Base-by-base conservation (phyloP, 2,888 invertebrate genomes). In the Coleophora deauratella region DNA sequence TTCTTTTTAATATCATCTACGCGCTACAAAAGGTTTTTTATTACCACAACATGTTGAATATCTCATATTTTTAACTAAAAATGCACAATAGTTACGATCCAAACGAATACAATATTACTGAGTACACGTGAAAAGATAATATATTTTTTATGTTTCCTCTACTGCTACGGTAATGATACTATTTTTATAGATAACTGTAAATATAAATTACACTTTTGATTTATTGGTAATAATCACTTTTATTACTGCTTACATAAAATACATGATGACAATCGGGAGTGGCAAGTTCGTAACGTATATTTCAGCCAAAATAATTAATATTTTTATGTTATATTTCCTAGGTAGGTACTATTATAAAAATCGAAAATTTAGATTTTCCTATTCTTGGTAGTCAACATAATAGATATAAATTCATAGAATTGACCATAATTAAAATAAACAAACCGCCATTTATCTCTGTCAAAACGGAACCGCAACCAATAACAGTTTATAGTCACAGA, bases 51-150 rank as follows among this genome's bases (percentile, higher is more conserved):
- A n/a, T n/a, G n/a, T n/a, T n/a, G n/a, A n/a, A n/a, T n/a, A n/a
- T n/a, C n/a, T n/a, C n/a, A n/a, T n/a, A n/a, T n/a, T n/a, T n/a
- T n/a, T n/a, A n/a, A n/a, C n/a, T n/a, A n/a, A n/a, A n/a, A n/a
- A n/a, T n/a, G n/a, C n/a, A n/a, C n/a, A n/a, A n/a, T n/a, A n/a
- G n/a, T n/a, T n/a, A n/a, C n/a, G n/a, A n/a, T n/a, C n/a, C n/a
- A n/a, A n/a, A n/a, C n/a, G n/a, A n/a, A n/a, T n/a, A n/a, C n/a
- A n/a, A n/a, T n/a, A n/a, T n/a, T n/a, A n/a, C n/a, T n/a, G n/a
- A n/a, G n/a, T n/a, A 75, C 80, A 79, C 76, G 78, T 81, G 75
- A 75, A 71, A 71, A 67, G 70, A 71, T 68, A 72, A 70, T 77
- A 79, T 74, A 75, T 66, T 63, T 81, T 78, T 82, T 76, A 81